Conservation (phyloP, 2,113 vertebrate species). For the Pelvicachromis taeniatus region DNA sequence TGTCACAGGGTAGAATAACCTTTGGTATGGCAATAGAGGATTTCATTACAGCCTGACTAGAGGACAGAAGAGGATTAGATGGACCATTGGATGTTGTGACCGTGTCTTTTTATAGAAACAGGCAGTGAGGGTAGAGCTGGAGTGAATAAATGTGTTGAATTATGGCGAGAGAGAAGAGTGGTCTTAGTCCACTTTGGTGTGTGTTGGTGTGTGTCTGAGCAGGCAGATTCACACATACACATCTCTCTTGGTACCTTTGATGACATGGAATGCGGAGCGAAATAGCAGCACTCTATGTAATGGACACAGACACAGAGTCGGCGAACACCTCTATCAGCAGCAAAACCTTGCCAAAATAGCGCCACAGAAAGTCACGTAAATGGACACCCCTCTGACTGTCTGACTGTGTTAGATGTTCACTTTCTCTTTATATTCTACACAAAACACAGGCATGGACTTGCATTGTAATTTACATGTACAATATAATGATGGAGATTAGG, state of each 20-base stretch:
- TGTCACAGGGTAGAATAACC: conserved; percentile 17
- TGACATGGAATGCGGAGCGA: conserved; percentile 50
- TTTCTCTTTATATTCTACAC: background rate
- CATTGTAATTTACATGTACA: background rate
- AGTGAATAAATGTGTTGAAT: conserved; percentile 48
- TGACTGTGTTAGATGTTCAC: background rate
- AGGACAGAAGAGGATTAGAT: conserved; percentile 25
- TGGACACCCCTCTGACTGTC: background rate
- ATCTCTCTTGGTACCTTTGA: conserved; percentile 41
- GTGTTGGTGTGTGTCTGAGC: background rate
- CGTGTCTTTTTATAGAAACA: conserved; percentile 29
- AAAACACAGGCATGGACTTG: background rate
- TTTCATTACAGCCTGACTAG: conserved; percentile 22
- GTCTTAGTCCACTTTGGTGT: background rate
- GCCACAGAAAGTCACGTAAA: conserved; percentile 1
- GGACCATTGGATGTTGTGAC: conserved; percentile 4
- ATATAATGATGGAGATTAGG: background rate
- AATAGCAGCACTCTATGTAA: conserved; percentile 65
- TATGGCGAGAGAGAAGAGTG: conserved; percentile 30
- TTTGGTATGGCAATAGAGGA: conserved; percentile 5
- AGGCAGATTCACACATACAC: conserved; percentile 8
- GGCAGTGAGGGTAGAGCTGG: background rate
- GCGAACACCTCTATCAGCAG: conserved; percentile 19
- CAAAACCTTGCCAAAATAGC: conserved; percentile 18
- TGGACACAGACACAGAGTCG: conserved; percentile 44